phyloP scores from a whole-genome alignment of 2,113 vertebrate species.

The Takifugu bimaculatus region DNA sequence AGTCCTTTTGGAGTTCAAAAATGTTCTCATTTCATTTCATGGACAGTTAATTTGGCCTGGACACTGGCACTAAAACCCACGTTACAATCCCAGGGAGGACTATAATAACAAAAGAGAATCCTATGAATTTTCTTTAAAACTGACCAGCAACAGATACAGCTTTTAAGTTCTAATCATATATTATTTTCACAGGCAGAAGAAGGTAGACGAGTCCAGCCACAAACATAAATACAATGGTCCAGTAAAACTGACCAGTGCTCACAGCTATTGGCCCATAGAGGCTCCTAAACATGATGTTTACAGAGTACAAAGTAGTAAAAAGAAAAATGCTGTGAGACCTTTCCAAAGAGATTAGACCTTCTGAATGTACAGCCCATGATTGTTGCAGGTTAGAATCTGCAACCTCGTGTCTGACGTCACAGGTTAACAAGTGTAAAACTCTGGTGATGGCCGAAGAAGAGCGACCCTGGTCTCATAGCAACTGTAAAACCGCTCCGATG shows the following conservation, averaged over 20 bases:
- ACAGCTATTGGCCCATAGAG: slow-evolving; percentile 2
- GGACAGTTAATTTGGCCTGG: no score
- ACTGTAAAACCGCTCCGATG: no score
- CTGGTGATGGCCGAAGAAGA: no score
- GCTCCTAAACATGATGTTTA: slow-evolving; percentile 27
- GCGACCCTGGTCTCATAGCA: no score
- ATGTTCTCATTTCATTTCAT: no score
- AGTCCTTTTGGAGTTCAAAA: no score
- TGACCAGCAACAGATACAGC: neutral
- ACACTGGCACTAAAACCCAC: no score
- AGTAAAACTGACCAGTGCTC: neutral
- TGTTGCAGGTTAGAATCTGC: neutral
- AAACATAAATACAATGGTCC: neutral
- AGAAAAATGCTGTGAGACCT: slow-evolving; percentile 15
- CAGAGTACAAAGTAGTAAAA: slow-evolving; percentile 6
- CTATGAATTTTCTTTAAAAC: neutral
- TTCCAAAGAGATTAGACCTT: neutral
- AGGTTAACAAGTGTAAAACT: no score
- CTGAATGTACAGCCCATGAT: neutral
- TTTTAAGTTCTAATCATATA: no score
- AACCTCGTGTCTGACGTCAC: no score
- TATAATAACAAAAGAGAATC: no score
- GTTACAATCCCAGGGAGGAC: no score
- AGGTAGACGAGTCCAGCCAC: neutral
- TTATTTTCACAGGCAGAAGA: slow-evolving; percentile 2